phyloP scores from a whole-genome alignment of 2,888 invertebrate genomes.

The Pseudococcus jackbeardsleyi region DNA sequence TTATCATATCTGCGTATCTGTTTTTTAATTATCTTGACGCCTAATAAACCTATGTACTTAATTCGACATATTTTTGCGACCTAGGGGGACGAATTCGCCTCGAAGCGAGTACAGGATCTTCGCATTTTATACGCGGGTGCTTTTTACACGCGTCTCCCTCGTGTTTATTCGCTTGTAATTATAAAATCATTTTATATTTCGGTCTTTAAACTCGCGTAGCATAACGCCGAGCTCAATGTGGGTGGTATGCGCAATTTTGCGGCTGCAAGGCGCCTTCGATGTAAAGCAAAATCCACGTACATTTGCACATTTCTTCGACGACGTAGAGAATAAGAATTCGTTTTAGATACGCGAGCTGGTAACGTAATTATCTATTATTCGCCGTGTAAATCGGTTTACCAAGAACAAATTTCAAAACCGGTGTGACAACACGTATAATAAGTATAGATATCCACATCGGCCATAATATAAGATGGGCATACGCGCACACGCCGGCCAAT shows the following conservation, averaged over 20 bases:
- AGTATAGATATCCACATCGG: neutral
- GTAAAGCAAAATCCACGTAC: neutral
- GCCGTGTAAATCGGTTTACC: constrained; percentile 27
- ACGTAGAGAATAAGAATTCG: neutral
- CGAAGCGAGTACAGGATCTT: neutral
- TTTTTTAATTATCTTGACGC: constrained; percentile 17
- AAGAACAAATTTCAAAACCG: constrained; percentile 30
- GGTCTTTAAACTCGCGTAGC: neutral
- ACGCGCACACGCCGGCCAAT: neutral
- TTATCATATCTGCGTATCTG: neutral
- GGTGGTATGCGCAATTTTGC: neutral
- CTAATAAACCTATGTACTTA: neutral
- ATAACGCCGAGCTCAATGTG: neutral
- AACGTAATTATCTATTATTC: constrained; percentile 18
- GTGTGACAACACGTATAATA: constrained; percentile 37
- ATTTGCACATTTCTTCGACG: constrained; percentile 10
- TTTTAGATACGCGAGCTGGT: constrained; percentile 5
- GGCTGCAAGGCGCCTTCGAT: neutral
- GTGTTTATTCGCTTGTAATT: constrained; percentile 13
- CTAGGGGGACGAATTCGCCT: neutral
- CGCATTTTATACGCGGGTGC: constrained; percentile 13
- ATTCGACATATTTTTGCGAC: neutral
- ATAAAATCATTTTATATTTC: neutral
- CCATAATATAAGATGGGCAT: neutral
- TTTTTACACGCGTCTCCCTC: constrained; percentile 7